Conservation (phyloP, 2,888 invertebrate genomes). For the Eilema depressum region DNA sequence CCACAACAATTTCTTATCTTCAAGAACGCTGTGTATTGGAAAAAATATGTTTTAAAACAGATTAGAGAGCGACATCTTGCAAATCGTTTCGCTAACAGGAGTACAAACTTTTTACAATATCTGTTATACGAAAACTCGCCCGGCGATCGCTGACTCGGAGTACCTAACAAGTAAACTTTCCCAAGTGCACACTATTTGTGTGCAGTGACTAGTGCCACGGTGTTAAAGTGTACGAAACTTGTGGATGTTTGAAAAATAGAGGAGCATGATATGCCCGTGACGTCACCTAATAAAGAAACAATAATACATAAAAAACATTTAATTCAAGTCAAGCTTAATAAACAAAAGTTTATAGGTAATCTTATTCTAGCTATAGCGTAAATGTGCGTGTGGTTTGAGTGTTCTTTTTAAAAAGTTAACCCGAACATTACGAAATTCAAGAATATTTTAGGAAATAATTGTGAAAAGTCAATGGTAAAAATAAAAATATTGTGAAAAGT, state of each 20-base stretch:
- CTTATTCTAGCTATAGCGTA: no score
- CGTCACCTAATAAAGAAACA: no score
- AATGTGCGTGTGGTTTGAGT: no score
- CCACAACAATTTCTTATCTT: not conserved
- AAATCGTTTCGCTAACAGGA: constrained; percentile 44
- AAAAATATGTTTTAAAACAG: not conserved
- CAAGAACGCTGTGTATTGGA: not conserved
- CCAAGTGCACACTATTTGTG: constrained; percentile 26
- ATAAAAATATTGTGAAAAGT: no score
- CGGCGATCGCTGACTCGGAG: constrained; percentile 41
- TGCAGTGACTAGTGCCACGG: constrained; percentile 19
- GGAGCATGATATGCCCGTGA: no score
- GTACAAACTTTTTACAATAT: constrained; percentile 50
- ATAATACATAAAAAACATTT: no score
- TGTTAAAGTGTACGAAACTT: constrained; percentile 27
- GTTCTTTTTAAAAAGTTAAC: no score
- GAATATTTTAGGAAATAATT: no score
- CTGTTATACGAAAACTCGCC: constrained; percentile 48
- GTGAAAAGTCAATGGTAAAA: no score
- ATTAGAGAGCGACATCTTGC: constrained; percentile 30
- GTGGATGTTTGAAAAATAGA: not conserved
- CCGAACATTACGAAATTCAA: no score
- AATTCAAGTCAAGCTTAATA: no score
- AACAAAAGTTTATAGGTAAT: no score
- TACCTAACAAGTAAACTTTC: constrained; percentile 53